Percentiles rank a stretch among this genome's conserved stretches.
These are phyloP conservation scores for Corythornis cristatus DNA, from an alignment of 2,113 vertebrate genomes.

Conservation along the genomic window DNA sequence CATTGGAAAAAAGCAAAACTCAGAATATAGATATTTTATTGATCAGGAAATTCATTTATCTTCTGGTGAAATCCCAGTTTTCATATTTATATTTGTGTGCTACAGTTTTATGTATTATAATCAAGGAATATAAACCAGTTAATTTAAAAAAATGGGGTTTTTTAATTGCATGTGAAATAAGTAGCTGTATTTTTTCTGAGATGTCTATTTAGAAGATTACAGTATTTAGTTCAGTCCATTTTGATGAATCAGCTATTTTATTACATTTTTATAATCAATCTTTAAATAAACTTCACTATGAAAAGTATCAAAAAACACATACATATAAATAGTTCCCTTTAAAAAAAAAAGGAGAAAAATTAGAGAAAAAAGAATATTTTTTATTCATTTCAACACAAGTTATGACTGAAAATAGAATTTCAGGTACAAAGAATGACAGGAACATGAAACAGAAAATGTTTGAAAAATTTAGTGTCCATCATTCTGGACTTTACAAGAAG, in stretches of 20 bases:
- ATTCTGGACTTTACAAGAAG: neutral
- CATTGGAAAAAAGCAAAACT: neutral
- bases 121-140: neutral
- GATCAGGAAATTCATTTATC: neutral
- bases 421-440: neutral
- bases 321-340: neutral
- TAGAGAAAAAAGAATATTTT: neutral
- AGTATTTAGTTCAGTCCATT: neutral
- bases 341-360: neutral
- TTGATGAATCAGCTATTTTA: neutral
- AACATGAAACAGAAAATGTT: neutral
- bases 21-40: neutral
- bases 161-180: neutral
- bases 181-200: neutral
- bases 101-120: neutral
- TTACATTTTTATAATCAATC: neutral
- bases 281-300: neutral
- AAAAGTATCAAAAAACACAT: neutral
- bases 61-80: neutral
- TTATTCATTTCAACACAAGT: neutral
- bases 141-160: neutral
- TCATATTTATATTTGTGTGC: neutral
- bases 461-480: neutral
- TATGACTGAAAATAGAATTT: neutral
- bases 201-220: neutral